phyloP scores from a whole-genome alignment of 1,140 invertebrate genomes.

The Sweltsa coloradensis region DNA sequence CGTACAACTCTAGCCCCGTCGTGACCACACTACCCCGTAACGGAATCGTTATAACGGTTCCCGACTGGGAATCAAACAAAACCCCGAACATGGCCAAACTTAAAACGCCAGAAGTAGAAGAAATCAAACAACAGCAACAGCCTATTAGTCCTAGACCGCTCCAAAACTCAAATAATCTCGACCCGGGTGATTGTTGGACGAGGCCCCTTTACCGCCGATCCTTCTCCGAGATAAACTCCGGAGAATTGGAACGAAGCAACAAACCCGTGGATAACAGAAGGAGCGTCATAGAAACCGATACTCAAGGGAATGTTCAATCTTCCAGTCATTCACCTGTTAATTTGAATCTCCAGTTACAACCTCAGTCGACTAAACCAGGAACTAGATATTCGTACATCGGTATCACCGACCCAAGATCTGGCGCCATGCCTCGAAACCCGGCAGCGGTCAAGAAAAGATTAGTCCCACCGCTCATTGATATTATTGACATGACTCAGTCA shows the following conservation, averaged over 20 bases:
- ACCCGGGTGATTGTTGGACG: background rate
- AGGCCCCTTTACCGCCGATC: conserved; percentile 31
- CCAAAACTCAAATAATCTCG: conserved; percentile 12
- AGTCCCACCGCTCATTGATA: conserved; percentile 11
- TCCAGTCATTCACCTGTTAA: conserved; percentile 15
- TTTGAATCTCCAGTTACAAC: conserved; percentile 19
- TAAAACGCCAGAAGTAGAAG: conserved; percentile 26
- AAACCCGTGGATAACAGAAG: conserved; percentile 29
- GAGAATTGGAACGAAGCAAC: conserved; percentile 28
- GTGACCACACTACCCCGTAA: conserved; percentile 26
- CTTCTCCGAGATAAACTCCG: conserved; percentile 34
- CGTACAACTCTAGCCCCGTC: background rate
- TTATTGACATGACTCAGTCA: conserved; percentile 8
- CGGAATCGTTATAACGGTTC: conserved; percentile 37
- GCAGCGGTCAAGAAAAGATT: conserved; percentile 20
- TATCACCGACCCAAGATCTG: conserved; percentile 35
- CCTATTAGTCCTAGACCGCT: conserved; percentile 22
- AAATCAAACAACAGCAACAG: conserved; percentile 25
- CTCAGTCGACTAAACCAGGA: conserved; percentile 10
- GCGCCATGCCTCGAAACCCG: conserved; percentile 28
- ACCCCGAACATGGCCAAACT: conserved; percentile 48
- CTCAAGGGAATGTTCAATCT: conserved; percentile 21
- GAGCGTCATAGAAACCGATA: conserved; percentile 46
- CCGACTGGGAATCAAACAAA: conserved; percentile 33
- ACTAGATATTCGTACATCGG: conserved; percentile 45